Evolutionary conservation across 2,113 vertebrate genomes (phyloP).

Genomic region (Vulpes vulpes): DNA sequence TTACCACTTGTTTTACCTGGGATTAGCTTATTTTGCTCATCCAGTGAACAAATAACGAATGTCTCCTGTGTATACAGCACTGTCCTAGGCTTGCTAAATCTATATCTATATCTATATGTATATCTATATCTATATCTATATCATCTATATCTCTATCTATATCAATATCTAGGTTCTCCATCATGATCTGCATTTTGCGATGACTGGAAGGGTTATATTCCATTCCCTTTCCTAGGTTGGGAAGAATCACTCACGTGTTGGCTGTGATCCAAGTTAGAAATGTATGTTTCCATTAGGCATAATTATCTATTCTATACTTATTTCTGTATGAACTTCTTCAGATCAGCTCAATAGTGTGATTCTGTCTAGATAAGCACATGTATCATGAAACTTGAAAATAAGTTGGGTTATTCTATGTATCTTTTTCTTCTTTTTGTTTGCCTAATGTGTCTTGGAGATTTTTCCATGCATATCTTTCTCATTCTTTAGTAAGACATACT

Average conservation of each 20-base stretch:
- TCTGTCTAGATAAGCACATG: not conserved
- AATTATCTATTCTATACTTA: not conserved
- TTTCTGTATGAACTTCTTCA: not conserved
- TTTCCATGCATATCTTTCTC: not conserved
- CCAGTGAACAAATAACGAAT: not conserved
- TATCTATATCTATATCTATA: not conserved
- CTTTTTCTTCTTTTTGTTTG: not conserved
- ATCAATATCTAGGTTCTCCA: not conserved
- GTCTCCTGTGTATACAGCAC: not conserved
- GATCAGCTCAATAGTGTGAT: not conserved
- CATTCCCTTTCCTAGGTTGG: not conserved
- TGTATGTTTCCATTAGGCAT: not conserved
- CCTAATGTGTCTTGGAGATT: not conserved
- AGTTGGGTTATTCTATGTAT: not conserved
- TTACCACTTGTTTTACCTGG: not conserved
- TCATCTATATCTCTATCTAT: not conserved
- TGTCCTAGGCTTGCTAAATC: not conserved
- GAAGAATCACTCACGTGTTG: not conserved
- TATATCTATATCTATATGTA: too few relatives aligned
- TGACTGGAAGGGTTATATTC: not conserved
- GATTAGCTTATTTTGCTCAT: not conserved
- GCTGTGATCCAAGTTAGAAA: not conserved
- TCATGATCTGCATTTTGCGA: not conserved
- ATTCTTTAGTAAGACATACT: not conserved
- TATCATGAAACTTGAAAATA: conserved; percentile 27